Evolutionary conservation across 2,113 vertebrate genomes (phyloP), one percentile per base, ranked within the genome.

Genomic region (Sylvia atricapilla): DNA sequence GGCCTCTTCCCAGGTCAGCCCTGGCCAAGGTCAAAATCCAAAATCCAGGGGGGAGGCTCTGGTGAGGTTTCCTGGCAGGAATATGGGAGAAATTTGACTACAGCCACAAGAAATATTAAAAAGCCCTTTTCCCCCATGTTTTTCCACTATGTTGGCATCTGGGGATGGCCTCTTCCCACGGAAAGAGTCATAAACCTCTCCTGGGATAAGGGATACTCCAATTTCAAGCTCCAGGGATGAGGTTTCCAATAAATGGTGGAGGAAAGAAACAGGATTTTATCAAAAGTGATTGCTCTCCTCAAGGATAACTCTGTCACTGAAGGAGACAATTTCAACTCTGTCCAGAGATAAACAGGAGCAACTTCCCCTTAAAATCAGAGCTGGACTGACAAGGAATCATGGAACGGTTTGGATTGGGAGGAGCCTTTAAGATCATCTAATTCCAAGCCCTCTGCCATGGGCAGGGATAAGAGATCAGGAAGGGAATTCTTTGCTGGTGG

Each of bases 51-150:
- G 10, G 25, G 25, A 46, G 5, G 4, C 2, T 85, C 35, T 35
- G 31, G 11, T 41, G 8, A 22, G 7, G 4, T 47, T 79, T 88
- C 18, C 59, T n/a, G 55, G 10, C 37, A 77, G 78, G 70, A 87
- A 78, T n/a, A 15, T 0, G 0, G 14, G 39, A 75, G 3, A 37
- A 28, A 37, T 82, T 56, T 72, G 67, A 44, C 13, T 31, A 13
- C 15, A 27, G 15, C 0, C 0, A 15, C 14, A 33, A 56, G 6
- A 90, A 80, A n/a, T 37, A 44, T 31, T 64, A 10, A 64, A 80
- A 87, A 50, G 2, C 2, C 2, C 0, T 0, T 33, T 88, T 63
- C 27, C 2, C 1, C 58, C 3, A 1, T 0, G 0, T 8, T 80
- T 82, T 67, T 9, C 10, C 9, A 8, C 23, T 67, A 1, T 23